Evolutionary conservation across 2,888 invertebrate genomes (phyloP).

Genomic region (Chloroclysta siterata): DNA sequence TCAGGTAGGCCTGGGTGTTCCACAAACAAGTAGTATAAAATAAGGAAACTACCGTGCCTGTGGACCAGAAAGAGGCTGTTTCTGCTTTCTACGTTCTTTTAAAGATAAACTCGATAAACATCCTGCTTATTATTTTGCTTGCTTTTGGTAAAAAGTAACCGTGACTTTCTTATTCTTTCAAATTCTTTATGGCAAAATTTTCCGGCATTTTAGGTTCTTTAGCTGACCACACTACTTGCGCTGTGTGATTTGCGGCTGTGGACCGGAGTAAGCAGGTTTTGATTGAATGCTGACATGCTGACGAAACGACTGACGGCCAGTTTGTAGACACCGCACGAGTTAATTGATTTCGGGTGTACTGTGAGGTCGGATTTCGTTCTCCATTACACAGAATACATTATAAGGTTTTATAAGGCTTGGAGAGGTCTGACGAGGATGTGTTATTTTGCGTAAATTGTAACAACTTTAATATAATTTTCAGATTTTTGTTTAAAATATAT

Average conservation of each 20-base stretch:
- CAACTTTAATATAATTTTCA: not conserved
- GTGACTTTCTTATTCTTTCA: not conserved
- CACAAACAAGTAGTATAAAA: no score
- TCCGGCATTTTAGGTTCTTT: slow-evolving; percentile 14
- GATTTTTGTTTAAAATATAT: no score
- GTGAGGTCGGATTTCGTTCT: slow-evolving; percentile 32
- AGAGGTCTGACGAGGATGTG: slow-evolving; percentile 1
- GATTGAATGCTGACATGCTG: slow-evolving; percentile 57
- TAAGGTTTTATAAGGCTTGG: slow-evolving; percentile 24
- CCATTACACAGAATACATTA: slow-evolving; percentile 26
- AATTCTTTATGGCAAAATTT: not conserved
- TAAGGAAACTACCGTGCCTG: no score
- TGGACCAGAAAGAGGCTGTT: no score
- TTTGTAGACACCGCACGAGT: slow-evolving; percentile 42
- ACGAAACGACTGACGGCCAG: slow-evolving; percentile 40
- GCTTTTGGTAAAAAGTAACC: no score
- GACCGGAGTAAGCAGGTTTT: slow-evolving; percentile 58
- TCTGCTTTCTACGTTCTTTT: no score
- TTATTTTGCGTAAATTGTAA: not conserved
- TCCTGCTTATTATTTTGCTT: no score
- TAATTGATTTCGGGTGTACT: slow-evolving; percentile 42
- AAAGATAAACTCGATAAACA: no score
- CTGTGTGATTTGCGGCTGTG: slow-evolving; percentile 59
- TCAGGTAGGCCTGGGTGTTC: no score
- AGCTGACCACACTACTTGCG: slow-evolving; percentile 17